A percentile compares a stretch with the other conserved stretches of the same genome.
phyloP scores from a whole-genome alignment of 1,140 invertebrate species.

The Palaemon carinicauda region DNA sequence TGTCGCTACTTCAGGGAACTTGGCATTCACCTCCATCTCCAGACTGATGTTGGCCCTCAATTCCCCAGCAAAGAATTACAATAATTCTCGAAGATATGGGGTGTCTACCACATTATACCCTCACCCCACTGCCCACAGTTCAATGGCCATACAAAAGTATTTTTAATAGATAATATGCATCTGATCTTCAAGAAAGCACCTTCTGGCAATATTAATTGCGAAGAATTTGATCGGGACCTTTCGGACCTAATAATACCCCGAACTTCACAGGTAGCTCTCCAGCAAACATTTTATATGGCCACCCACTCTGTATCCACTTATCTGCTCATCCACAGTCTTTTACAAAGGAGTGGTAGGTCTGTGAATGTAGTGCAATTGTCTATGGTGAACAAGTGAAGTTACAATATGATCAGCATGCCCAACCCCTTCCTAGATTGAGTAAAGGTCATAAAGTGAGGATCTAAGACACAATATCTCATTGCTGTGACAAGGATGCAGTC shows the following conservation, averaged over 20 bases:
- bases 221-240: no score
- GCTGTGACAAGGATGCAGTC: neutral
- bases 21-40: neutral
- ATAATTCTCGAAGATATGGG: neutral
- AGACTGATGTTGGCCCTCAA: neutral
- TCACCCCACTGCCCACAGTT: neutral
- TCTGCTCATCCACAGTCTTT: no score
- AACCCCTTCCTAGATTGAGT: neutral
- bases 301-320: no score
- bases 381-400: neutral
- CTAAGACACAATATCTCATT: neutral
- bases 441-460: neutral
- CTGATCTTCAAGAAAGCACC: neutral
- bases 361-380: neutral
- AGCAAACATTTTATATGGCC: no score
- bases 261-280: no score
- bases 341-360: neutral
- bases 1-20: no score
- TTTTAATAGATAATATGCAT: neutral
- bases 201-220: no score
- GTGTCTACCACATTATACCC: neutral
- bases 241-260: no score
- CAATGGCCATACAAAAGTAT: neutral
- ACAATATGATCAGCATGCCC: neutral
- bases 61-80: neutral